phyloP scores from a whole-genome alignment of 1,140 invertebrate genomes.

The Drosophila repletoides region DNA sequence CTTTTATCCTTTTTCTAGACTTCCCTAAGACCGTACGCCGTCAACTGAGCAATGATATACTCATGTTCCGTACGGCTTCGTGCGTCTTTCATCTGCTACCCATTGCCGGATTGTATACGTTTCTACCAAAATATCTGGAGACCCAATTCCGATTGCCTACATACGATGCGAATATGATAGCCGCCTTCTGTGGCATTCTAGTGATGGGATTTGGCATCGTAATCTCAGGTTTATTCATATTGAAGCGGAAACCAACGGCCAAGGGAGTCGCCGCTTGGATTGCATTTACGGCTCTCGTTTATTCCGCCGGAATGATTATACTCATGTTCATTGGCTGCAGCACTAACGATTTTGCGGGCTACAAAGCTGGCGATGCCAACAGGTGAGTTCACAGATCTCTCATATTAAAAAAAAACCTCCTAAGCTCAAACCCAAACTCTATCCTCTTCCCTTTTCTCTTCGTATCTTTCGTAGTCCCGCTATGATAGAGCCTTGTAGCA shows the following conservation, averaged over 20 bases:
- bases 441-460: background rate
- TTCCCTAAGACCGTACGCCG: conserved; percentile 94
- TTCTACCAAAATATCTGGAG: conserved; percentile 96
- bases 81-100: conserved; percentile 94
- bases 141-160: conserved; percentile 94
- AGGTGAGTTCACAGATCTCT: conserved; percentile 36
- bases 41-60: conserved; percentile 93
- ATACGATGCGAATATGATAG: conserved; percentile 94
- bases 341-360: conserved; percentile 90
- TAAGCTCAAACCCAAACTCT: no score
- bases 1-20: conserved; percentile 84
- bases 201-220: conserved; percentile 96
- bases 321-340: conserved; percentile 95
- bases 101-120: conserved; percentile 95
- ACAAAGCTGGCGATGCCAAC: conserved; percentile 77
- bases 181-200: conserved; percentile 94
- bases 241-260: conserved; percentile 92
- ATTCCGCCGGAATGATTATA: conserved; percentile 92
- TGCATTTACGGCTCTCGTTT: conserved; percentile 92
- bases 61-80: conserved; percentile 94
- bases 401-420: background rate
- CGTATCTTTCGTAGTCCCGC: conserved; percentile 44
- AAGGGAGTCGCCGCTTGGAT: conserved; percentile 95
- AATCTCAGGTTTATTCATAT: conserved; percentile 92
- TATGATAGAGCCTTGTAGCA: conserved; percentile 85